Evolutionary conservation across 2,797 vertebrate species (phyloP), one percentile per base, ranked within the genome.

Genomic region (Phrynocephalus forsythii): DNA sequence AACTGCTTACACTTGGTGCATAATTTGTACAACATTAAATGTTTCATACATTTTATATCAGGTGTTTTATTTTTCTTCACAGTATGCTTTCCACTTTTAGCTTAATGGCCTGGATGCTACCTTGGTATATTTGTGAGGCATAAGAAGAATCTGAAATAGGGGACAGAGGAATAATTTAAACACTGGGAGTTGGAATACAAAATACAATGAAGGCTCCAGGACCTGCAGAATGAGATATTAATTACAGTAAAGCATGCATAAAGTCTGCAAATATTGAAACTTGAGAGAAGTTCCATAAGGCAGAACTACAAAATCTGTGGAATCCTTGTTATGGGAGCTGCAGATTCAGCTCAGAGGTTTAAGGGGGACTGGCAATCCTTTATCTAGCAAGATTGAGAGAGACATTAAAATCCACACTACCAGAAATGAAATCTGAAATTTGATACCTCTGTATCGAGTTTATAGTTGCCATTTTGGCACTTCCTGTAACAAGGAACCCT

Each of bases 11-110:
- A 77, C 87, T 87, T 93, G 86, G 79, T 92, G 85, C 3, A 72
- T 94, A 94, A 92, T 92, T 83, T 69, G 87, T 86, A 92, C 84
- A 91, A 95, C 95, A 91, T 91, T 92, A 93, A 95, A 95, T 91
- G 91, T 91, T 94, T 91, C 82, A 90, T 1, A 2, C 20, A 92
- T 96, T 95, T 95, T 93, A 92, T 95, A 95, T 94, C 91, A 84
- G 78, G 88, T 92, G 90, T 90, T 26, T 93, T 87, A 87, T 91
- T 86, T 44, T n/a, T 63, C 90, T 33, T 94, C 87, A 80, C 94
- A 88, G 94, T 28, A 52, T 90, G 73, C 2, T 90, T 84, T 85
- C 71, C 88, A 67, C 90, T 87, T 86, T 66, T 88, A 92, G 52
- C 52, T 73, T 90, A 67, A 76, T 6, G 79, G 90, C 79, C 91